phyloP scores from a whole-genome alignment of 2,888 invertebrate species.

The Scaptomyza parva region DNA sequence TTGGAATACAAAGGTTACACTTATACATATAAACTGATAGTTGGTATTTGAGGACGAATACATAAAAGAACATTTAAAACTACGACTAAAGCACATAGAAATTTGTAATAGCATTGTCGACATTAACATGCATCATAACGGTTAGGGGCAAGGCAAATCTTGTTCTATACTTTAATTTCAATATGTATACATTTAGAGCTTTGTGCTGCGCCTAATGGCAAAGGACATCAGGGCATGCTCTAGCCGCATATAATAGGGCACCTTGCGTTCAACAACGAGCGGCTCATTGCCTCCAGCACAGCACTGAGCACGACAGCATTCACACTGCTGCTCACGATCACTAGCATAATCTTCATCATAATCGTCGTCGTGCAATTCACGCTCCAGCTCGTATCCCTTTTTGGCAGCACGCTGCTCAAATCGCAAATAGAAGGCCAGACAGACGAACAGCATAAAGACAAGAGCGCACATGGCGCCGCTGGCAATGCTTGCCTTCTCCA shows the following conservation, averaged over 20 bases:
- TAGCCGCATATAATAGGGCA: constrained; percentile 69
- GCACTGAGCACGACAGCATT: constrained; percentile 63
- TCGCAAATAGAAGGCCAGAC: constrained; percentile 86
- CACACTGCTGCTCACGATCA: constrained; percentile 54
- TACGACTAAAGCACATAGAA: constrained; percentile 63
- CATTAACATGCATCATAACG: constrained; percentile 35
- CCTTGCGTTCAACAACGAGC: constrained; percentile 49
- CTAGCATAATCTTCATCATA: constrained; percentile 19
- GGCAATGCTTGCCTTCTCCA: constrained; percentile 93
- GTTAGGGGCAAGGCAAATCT: constrained; percentile 26
- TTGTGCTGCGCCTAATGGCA: constrained; percentile 73
- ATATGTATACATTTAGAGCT: constrained; percentile 59
- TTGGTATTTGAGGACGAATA: constrained; percentile 26
- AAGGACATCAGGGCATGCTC: constrained; percentile 78
- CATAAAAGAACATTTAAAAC: constrained; percentile 32
- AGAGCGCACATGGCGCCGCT: constrained; percentile 90
- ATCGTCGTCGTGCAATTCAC: constrained; percentile 49
- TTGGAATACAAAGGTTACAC: constrained; percentile 37
- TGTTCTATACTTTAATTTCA: constrained; percentile 17
- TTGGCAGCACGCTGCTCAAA: constrained; percentile 84
- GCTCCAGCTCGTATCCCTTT: constrained; percentile 71
- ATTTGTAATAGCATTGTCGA: constrained; percentile 50
- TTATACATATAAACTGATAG: constrained; percentile 39
- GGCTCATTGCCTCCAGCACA: constrained; percentile 60
- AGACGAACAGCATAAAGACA: constrained; percentile 87